These are phyloP conservation scores for Sclerodermus sp. DNA, from an alignment of 2,888 invertebrate genomes.

Conservation along the genomic window DNA sequence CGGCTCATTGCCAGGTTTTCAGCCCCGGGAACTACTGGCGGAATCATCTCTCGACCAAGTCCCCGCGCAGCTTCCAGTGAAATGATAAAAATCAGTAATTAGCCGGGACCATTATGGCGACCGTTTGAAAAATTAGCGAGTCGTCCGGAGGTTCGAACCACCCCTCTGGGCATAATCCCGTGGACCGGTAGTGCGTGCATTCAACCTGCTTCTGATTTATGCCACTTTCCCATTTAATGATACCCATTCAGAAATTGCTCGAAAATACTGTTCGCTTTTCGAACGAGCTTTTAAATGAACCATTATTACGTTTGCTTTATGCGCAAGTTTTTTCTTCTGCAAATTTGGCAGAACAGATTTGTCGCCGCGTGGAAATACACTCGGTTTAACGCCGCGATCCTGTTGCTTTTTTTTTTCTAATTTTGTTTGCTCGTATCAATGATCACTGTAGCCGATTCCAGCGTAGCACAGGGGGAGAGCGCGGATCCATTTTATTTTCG, in stretches of 20 bases:
- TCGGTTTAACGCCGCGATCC: not conserved
- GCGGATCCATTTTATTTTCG: conserved; percentile 21
- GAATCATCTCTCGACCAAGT: too few species aligned
- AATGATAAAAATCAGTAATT: conserved; percentile 58
- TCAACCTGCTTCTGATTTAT: conserved; percentile 55
- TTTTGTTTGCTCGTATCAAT: not conserved
- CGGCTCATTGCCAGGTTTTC: not conserved
- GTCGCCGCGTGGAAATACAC: too few species aligned
- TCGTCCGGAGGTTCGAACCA: conserved; percentile 49
- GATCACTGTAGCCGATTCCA: too few species aligned
- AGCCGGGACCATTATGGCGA: conserved; percentile 55
- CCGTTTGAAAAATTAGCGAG: conserved; percentile 57
- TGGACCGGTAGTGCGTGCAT: conserved; percentile 46
- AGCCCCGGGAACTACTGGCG: too few species aligned
- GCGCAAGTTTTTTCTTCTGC: too few species aligned
- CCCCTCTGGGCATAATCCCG: conserved; percentile 55
- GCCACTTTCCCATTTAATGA: conserved; percentile 58
- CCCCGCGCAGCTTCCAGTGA: not conserved
- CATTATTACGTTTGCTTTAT: too few species aligned
- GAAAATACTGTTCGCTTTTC: not conserved
- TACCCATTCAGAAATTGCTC: conserved; percentile 16
- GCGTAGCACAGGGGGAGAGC: not conserved
- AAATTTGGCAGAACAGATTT: too few species aligned
- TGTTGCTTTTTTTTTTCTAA: not conserved
- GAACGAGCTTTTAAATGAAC: not conserved